Evolutionary conservation across 2,888 invertebrate genomes (phyloP).

Genomic region (Apantesis nais): DNA sequence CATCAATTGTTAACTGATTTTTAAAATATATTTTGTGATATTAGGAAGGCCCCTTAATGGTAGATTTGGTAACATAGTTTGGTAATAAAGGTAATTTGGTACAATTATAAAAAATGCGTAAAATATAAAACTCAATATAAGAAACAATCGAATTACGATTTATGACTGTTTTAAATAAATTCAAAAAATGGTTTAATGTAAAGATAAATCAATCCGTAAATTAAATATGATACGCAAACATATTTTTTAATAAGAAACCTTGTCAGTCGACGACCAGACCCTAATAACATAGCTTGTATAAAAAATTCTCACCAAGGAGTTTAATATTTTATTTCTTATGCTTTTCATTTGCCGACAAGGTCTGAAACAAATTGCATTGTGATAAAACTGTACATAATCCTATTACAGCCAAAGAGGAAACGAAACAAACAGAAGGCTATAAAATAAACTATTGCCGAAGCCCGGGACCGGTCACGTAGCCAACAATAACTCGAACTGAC

Average conservation of each 20-base stretch:
- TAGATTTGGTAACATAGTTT: no score
- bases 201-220: neutral
- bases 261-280: neutral
- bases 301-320: neutral
- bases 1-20: no score
- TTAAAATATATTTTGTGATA: no score
- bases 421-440: constrained; percentile 47
- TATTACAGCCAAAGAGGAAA: constrained; percentile 38
- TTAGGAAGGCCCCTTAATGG: no score
- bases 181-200: no score
- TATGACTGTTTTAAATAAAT: no score
- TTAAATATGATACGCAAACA: neutral
- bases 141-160: no score
- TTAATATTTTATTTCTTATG: constrained; percentile 14
- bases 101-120: no score
- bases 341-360: constrained; percentile 11
- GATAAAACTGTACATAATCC: constrained; percentile 41
- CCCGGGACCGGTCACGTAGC: constrained; percentile 71
- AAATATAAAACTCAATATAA: no score
- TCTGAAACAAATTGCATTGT: constrained; percentile 32
- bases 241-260: neutral
- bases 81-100: no score
- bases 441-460: constrained; percentile 59
- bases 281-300: neutral
- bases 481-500: constrained; percentile 74